Percentiles rank a stretch among this genome's conserved stretches.
These are phyloP conservation scores for Rhinatrema bivittatum DNA, from an alignment of 2,797 vertebrate species.

Conservation along the genomic window DNA sequence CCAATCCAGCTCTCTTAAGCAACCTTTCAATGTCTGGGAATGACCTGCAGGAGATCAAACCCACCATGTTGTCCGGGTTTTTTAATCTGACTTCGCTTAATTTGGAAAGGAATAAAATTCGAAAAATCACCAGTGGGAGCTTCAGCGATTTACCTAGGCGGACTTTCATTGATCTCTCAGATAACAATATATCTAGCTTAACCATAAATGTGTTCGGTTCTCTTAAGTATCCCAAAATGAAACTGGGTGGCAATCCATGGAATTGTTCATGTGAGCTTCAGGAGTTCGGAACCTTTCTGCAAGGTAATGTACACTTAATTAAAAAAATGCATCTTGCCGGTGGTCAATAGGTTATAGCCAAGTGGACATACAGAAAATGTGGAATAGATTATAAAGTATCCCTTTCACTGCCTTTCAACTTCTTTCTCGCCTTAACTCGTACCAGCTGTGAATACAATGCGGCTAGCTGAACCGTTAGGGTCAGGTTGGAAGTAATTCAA, in stretches of 20 bases:
- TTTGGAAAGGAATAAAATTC: conserved; percentile 46
- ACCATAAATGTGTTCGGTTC: conserved; percentile 21
- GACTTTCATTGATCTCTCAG: conserved; percentile 51
- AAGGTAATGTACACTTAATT: conserved; percentile 32
- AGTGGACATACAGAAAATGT: too few relatives aligned
- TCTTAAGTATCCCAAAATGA: conserved; percentile 23
- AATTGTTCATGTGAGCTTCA: conserved; percentile 48
- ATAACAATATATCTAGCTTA: conserved; percentile 45
- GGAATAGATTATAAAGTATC: too few relatives aligned
- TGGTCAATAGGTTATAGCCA: too few relatives aligned
- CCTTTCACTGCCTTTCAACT: too few relatives aligned
- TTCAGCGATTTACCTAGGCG: conserved; percentile 35
- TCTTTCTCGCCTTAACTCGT: too few relatives aligned
- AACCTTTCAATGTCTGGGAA: conserved; percentile 40
- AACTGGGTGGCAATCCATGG: conserved; percentile 57
- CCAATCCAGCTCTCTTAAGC: conserved; percentile 20
- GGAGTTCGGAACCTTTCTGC: conserved; percentile 34
- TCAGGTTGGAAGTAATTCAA: too few relatives aligned
- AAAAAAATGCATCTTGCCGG: too few relatives aligned
- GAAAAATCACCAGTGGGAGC: conserved; percentile 10
- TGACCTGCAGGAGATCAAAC: conserved; percentile 18
- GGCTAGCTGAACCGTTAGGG: too few relatives aligned
- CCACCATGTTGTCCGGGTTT: conserved; percentile 20
- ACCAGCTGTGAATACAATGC: too few relatives aligned
- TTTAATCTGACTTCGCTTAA: conserved; percentile 28